Evolutionary conservation across 2,113 vertebrate species (phyloP).

Genomic region (rabbit (Oryctolagus cuniculus)): DNA sequence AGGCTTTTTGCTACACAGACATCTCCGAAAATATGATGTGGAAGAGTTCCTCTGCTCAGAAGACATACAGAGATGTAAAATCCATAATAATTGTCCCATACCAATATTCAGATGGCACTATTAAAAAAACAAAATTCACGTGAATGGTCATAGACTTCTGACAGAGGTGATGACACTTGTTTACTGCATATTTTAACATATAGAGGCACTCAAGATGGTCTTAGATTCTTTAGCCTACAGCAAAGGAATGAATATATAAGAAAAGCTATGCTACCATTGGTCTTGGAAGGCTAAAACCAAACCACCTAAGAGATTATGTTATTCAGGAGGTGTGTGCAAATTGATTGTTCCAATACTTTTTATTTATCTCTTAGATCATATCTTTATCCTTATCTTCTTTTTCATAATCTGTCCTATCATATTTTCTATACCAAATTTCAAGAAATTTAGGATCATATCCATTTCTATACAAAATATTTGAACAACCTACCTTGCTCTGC

Average conservation of each 20-base stretch:
- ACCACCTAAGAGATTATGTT: not conserved
- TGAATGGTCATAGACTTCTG: not conserved
- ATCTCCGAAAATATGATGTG: not conserved
- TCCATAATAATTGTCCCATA: not conserved
- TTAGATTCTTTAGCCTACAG: not conserved
- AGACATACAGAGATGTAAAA: not conserved
- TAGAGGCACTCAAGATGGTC: not conserved
- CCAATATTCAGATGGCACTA: not conserved
- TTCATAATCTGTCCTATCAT: not conserved
- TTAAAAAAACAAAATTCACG: constrained; percentile 7
- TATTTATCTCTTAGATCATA: not conserved
- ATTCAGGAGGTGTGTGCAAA: not conserved
- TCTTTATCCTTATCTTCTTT: not conserved
- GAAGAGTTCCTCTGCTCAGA: not conserved
- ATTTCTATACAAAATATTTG: not conserved
- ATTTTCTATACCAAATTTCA: not conserved
- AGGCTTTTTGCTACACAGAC: not conserved
- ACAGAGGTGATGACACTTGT: not conserved
- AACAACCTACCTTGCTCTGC: not conserved
- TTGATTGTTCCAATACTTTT: not conserved
- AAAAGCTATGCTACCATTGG: not conserved
- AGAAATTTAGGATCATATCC: not conserved
- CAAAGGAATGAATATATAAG: not conserved
- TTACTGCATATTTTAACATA: not conserved
- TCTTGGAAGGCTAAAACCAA: not conserved